Evolutionary conservation across 2,113 vertebrate genomes (phyloP).

Genomic region (Noctilio leporinus): DNA sequence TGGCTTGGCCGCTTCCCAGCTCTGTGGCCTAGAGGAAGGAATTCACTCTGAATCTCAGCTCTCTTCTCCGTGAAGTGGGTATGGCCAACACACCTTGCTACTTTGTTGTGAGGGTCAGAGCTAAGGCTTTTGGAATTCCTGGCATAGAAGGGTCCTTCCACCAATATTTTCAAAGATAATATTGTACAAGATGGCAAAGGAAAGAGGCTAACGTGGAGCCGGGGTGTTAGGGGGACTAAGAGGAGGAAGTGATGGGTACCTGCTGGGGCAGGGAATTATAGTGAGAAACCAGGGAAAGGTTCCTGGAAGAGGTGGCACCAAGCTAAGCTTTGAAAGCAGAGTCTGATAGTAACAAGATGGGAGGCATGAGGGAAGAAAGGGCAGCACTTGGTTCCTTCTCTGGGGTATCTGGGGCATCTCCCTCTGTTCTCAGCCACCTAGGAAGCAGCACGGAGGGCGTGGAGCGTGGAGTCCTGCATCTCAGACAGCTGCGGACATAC

Average conservation of each 20-base stretch:
- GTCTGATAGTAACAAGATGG: not conserved
- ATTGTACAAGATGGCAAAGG: not conserved
- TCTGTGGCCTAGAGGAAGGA: not conserved
- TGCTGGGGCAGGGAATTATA: not conserved
- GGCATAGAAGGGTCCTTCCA: not conserved
- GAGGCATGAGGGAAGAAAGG: not conserved
- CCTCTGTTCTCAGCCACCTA: not conserved
- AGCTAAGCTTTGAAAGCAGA: not conserved
- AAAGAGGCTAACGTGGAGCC: not conserved
- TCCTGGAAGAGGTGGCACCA: not conserved
- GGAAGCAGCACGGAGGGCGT: not conserved
- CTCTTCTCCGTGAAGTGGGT: not conserved
- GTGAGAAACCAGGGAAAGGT: not conserved
- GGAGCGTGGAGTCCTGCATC: not conserved
- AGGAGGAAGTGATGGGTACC: not conserved
- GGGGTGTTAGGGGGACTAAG: not conserved
- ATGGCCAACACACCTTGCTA: not conserved
- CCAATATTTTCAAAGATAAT: not conserved
- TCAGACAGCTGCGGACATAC: not conserved
- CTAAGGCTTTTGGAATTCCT: not conserved
- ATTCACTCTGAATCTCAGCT: not conserved
- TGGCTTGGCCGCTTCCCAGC: not conserved
- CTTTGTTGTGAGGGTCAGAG: not conserved
- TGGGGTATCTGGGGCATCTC: not conserved
- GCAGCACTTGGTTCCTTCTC: not conserved